Evolutionary conservation across 2,797 vertebrate genomes (phyloP), one percentile per base, ranked within the genome.

Genomic region (Bucorvus abyssinicus): DNA sequence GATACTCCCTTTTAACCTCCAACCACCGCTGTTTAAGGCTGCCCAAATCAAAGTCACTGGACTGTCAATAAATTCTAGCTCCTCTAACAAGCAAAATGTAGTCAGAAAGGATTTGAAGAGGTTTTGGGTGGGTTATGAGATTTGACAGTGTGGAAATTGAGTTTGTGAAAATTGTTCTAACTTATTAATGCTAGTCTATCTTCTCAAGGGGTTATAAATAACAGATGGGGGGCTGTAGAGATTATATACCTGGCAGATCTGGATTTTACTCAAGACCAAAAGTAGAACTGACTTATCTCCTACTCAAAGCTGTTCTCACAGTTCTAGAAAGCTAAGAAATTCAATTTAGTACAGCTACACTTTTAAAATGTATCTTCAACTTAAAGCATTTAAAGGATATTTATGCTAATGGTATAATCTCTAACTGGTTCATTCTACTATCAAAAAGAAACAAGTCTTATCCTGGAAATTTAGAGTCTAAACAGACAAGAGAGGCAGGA

Each of bases 91-190:
- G 17, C 63, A 81, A 88, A 80, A 83, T 3, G 7, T 40, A 44
- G 45, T 75, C 40, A 71, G 52, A 50, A 87, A 75, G 17, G 47
- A 34, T 75, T 79, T 70, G 47, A 42, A 77, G 50, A 36, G 4
- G 14, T 8, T 9, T 69, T 84, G 49, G 20, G 29, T 64, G 40
- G 21, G 17, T 64, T 92, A 49, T 65, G 49, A 76, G 53, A 80
- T 64, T 67, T 87, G 63, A 79, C 38, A 61, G 21, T 27, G 32
- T 77, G 53, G 45, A 65, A 94, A 90, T 26, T 44, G 74, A 82
- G 52, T 68, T 96, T 83, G 24, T 90, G 38, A 80, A 94, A 82
- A 77, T 65, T 70, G 8, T 84, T 93, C 53, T 60, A 63, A 84
- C 40, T 80, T 89, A 70, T 87, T 77, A 89, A 92, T 68, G 34